Evolutionary conservation across 2,888 invertebrate species (phyloP).

Genomic region (Amphipoea lucens): DNA sequence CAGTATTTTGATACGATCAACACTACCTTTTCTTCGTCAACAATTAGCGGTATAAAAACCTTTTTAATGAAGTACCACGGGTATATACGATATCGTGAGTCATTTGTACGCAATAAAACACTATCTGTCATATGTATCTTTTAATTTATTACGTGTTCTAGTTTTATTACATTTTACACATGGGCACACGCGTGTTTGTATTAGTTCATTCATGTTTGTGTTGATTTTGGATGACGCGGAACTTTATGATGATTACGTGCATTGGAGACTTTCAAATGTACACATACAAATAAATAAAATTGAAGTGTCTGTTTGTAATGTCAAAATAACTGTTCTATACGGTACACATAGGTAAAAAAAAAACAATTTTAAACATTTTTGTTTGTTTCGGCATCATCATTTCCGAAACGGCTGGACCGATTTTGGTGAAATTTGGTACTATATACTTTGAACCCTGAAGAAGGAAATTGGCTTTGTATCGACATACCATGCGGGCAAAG

Average conservation of each 20-base stretch:
- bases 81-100: constrained; percentile 58
- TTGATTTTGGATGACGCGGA: not conserved
- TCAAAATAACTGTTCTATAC: too few relatives aligned
- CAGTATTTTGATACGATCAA: constrained; percentile 18
- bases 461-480: too few relatives aligned
- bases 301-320: too few relatives aligned
- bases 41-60: constrained; percentile 38
- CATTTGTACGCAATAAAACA: constrained; percentile 72
- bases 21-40: constrained; percentile 10
- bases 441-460: too few relatives aligned
- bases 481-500: too few relatives aligned
- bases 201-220: constrained; percentile 21
- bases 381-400: too few relatives aligned
- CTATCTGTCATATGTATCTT: constrained; percentile 70
- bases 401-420: too few relatives aligned
- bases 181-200: constrained; percentile 3
- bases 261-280: not conserved
- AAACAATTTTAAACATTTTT: too few relatives aligned
- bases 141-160: constrained; percentile 68
- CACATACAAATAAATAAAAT: too few relatives aligned
- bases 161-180: constrained; percentile 38
- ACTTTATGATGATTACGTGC: not conserved
- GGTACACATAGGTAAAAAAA: too few relatives aligned
- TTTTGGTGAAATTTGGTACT: too few relatives aligned
- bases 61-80: constrained; percentile 59